Evolutionary conservation across 1,140 invertebrate species (phyloP), one percentile per base, ranked within the genome.

Genomic region (Diplogasteroides magnus): DNA sequence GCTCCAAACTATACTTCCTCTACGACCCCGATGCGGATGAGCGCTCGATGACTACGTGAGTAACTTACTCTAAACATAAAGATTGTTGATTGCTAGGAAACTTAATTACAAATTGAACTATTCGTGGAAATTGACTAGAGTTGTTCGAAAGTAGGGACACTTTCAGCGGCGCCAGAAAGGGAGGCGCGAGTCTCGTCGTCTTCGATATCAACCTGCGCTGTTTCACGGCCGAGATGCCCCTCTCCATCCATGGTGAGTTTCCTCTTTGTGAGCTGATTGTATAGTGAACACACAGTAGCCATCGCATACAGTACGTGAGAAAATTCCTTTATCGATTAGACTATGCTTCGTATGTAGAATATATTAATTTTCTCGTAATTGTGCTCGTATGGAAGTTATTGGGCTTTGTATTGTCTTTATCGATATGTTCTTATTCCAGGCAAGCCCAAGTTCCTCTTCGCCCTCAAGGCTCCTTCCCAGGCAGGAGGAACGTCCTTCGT

Each of bases 1-100:
- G 31, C 11, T 69, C 27, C 64, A 82, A 83, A 61, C 70, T 82
- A 2, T 82, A 82, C 59, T 82, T 81, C 31, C 71, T 82, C 1
- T 82, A 82, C 61, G 80, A 82, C 72, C 81, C 81, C 15, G 31
- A 77, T 15, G 72, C 78, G 1, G 80, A 82, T 64, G 80, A 82
- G 57, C 71, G 73, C 14, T 79, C 77, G 27, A 72, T 73, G 3
- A 79, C 77, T 14, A 79, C 77, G 77, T 78, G 37, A 48, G 6
- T 48, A 48, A 19, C 37, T 11, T 48, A 48, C 19, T 48, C 37
- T 6, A 48, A 19, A 6, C 19, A 48, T 19, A 19, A 11, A 48
- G 37, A 11, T 48, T 11, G 19, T 48, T 48, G 37, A 48, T 48
- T n/a, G n/a, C n/a, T n/a, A 48, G 37, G 37, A 19, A 48, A 11